Conservation (phyloP, 2,888 invertebrate genomes). For the Diadegma fenestrale region DNA sequence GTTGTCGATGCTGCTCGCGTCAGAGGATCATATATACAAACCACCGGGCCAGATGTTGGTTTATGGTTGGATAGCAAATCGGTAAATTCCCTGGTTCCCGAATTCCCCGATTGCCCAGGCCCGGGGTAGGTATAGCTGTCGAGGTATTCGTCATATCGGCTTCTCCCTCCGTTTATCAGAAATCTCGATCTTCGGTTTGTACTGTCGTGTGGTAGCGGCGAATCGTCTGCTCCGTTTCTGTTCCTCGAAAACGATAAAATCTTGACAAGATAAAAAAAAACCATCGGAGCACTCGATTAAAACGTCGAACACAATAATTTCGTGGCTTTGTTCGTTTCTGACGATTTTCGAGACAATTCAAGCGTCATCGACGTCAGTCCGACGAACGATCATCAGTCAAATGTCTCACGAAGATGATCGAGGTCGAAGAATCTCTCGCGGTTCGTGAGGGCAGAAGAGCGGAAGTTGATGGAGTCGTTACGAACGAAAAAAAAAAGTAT, state of each 20-base stretch:
- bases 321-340: background rate
- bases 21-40: background rate
- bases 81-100: slow-evolving; percentile 43
- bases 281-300: background rate
- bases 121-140: slow-evolving; percentile 33
- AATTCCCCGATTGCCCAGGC: slow-evolving; percentile 41
- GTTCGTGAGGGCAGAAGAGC: background rate
- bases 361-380: background rate
- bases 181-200: background rate
- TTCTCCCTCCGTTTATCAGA: background rate
- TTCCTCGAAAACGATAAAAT: background rate
- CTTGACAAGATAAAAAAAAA: background rate
- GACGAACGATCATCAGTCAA: background rate
- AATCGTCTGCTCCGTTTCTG: background rate
- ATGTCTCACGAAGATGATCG: background rate
- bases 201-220: background rate
- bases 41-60: slow-evolving; percentile 20
- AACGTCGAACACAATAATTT: background rate
- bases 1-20: background rate
- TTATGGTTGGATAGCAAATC: slow-evolving; percentile 38
- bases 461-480: slow-evolving; percentile 43
- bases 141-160: slow-evolving; percentile 24
- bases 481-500: slow-evolving; percentile 29
- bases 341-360: background rate
- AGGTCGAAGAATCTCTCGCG: background rate